Evolutionary conservation across 2,113 vertebrate genomes (phyloP), one percentile per base, ranked within the genome.

Genomic region (Romanogobio albipinnatus): DNA sequence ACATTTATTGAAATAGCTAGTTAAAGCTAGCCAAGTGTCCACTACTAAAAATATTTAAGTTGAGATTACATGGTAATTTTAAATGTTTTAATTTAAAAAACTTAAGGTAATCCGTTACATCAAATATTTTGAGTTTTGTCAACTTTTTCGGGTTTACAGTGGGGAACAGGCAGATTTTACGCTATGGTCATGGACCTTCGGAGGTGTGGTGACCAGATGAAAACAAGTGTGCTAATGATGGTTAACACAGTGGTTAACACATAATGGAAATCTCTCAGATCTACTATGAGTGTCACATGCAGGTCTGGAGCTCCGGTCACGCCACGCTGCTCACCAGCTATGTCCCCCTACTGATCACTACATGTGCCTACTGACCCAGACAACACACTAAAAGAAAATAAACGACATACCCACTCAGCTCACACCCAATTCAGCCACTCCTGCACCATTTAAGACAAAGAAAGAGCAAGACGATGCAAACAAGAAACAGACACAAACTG

Each of bases 271-370:
- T 13, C 10, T 45, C 68, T 11, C 19, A 36, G 33, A 36, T 68
- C 22, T 75, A 75, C 45, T 56, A 53, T 22, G 74, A 77, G 22
- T 47, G 13, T 62, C 82, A 76, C 82, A 76, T 33, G 39, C 59
- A 53, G 58, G 45, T 66, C 24, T 17, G 26, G n/a, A 24, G 22
- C 7, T 47, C 36, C 9, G 53, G 22, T 84, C 45, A 84, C 39
- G 56, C 58, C 74, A 45, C 6, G 15, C 74, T 68, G 74, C 45
- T 78, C 73, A 43, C 64, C 75, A 77, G 47, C 29, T 56, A 84
- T 77, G 73, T 77, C 17, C 29, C 83, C 39, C 43, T 24, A 39
- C 75, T 70, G 61, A 36, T 66, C 26, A 24, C 61, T 78, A 19
- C 61, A 66, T 39, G 45, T 56, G 75, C 53, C 59, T 19, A 33